Evolutionary conservation across 2,888 invertebrate genomes (phyloP).

Genomic region (Microctonus hyperodae): DNA sequence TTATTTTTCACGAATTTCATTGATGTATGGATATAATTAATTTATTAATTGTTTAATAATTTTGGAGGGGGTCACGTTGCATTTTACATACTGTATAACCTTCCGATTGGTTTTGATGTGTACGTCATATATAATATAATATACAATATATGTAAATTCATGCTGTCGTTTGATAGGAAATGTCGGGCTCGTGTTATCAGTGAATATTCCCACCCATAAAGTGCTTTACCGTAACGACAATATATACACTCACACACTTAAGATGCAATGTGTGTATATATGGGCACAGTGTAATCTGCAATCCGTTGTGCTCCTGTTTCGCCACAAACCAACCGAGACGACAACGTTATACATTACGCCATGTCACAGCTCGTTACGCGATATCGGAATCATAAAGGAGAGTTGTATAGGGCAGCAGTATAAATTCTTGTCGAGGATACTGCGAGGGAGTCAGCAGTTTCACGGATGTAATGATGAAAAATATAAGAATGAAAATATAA

Average conservation of each 20-base stretch:
- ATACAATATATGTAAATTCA: not conserved
- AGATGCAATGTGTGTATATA: not conserved
- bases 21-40: too few relatives aligned
- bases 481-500: not conserved
- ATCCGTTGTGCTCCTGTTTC: slow-evolving; percentile 25
- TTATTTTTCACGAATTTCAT: too few relatives aligned
- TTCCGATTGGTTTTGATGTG: slow-evolving; percentile 15
- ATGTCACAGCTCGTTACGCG: slow-evolving; percentile 24
- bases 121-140: too few relatives aligned
- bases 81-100: slow-evolving; percentile 2
- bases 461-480: slow-evolving; percentile 7
- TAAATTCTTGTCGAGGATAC: slow-evolving; percentile 14
- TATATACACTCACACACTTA: slow-evolving; percentile 6
- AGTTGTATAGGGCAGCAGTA: not conserved
- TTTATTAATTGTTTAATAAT: too few relatives aligned
- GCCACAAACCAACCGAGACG: not conserved
- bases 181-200: slow-evolving; percentile 29
- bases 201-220: slow-evolving; percentile 27
- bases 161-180: slow-evolving; percentile 26
- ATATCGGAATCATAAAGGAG: slow-evolving; percentile 22
- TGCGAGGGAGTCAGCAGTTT: slow-evolving; percentile 4
- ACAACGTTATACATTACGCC: slow-evolving; percentile 1
- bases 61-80: not conserved
- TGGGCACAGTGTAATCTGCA: not conserved
- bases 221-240: slow-evolving; percentile 15